Evolutionary conservation across 2,113 vertebrate species (phyloP).

Genomic region (Choloepus hoffmanni): DNA sequence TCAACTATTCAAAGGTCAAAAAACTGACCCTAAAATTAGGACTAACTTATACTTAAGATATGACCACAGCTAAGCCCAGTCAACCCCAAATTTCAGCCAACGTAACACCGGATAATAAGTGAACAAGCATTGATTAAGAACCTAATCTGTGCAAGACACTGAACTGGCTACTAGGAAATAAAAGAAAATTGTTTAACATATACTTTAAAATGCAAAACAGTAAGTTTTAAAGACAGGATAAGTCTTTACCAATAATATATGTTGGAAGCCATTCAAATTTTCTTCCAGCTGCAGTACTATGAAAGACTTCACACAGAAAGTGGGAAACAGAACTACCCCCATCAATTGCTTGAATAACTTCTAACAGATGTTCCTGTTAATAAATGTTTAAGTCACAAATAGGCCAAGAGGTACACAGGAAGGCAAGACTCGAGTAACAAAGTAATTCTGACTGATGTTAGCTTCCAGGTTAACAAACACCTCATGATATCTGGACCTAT

Average conservation of each 20-base stretch:
- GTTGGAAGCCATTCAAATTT: background rate
- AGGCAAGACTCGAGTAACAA: background rate
- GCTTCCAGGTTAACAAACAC: background rate
- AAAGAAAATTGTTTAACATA: background rate
- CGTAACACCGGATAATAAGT: background rate
- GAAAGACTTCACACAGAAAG: background rate
- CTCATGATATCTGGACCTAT: background rate
- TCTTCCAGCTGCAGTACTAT: background rate
- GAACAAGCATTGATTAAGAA: background rate
- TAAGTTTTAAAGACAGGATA: background rate
- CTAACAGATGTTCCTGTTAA: background rate
- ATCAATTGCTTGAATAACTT: background rate
- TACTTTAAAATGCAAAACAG: background rate
- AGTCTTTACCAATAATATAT: background rate
- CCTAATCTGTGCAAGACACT: background rate
- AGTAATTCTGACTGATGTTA: slow-evolving; percentile 1
- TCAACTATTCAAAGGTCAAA: background rate
- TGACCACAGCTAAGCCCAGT: background rate
- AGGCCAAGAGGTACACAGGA: background rate
- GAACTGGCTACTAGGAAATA: background rate
- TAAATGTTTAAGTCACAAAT: background rate
- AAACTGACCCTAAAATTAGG: background rate
- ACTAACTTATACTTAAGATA: background rate
- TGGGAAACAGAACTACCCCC: background rate
- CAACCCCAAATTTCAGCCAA: background rate